Base-by-base conservation (phyloP, 2,888 invertebrate species). In the Hydrotaea diabolus region DNA sequence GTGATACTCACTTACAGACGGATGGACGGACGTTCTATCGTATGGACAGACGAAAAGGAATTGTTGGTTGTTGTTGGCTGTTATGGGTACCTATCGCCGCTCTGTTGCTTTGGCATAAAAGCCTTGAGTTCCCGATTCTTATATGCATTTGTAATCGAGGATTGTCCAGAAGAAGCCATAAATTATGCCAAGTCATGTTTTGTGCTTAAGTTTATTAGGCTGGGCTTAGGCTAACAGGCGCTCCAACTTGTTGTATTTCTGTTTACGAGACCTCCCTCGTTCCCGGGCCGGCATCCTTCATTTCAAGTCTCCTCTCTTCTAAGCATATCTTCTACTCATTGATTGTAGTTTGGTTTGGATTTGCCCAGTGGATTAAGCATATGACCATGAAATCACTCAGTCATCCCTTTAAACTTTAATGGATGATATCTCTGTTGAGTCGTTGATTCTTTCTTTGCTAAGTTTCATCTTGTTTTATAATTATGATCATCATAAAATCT, bases 151-250 rank as follows among this genome's bases (percentile, higher is more conserved):
- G 69, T 43, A 43, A 71, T 49, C 23, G 49, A 71, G 43, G n/a
- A 43, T 71, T 57, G 57, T 36, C 4, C 13, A 4, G 66, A 39
- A 76, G 83, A 85, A 83, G 86, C 80, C 86, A 85, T 87, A 87
- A 86, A 87, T 87, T 86, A 80, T 80, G 77, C 83, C 82, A 74
- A 82, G 80, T 83, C 84, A 85, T 86, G 83, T 85, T 85, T 73
- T 57, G 39, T 31, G 66, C 19, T 78, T 73, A 53, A 76, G 82
- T 82, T 78, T 79, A 79, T 75, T 76, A 75, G 46, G 43, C 43
- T 7, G 17, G 43, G 8, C 43, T 66, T 43, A 21, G 13, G 23
- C n/a, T 69, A 21, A 2, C 49, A 13, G 49, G n/a, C 15, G 1
- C 7, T 31, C 7, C 31, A 62, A 62, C 17, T n/a, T 36, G 36